Base-by-base conservation (phyloP, 2,113 vertebrate genomes). In the Pelecanus crispus region DNA sequence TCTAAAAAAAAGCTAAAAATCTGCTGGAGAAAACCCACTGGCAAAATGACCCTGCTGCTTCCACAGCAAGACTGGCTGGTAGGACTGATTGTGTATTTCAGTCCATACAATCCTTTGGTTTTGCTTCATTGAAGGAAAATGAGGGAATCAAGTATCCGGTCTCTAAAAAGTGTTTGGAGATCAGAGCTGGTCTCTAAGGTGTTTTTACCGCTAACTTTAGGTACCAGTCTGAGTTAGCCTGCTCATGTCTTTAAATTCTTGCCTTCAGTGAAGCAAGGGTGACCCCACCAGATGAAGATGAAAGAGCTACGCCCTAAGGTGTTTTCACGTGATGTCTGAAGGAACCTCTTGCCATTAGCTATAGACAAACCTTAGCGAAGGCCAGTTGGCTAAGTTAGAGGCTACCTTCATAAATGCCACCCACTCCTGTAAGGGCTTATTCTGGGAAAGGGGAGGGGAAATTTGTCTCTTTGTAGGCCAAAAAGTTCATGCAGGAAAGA, bases 261-360 rank as follows among this genome's bases (percentile, higher is more conserved):
- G 29, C 24, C 11, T 85, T 95, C 78, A 24, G 74, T 80, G 70
- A 95, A 90, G 92, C 90, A 91, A 94, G 73, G 89, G 84, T 95
- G 95, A 96, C 92, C 94, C 87, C 93, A 94, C 17, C 78, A 93
- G 93, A 92, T 92, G 52, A 91, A 92, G 70, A 90, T n/a, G 25
- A 65, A 93, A 72, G 87, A 89, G 24, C 70, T 80, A 68, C 81
- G 89, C 28, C 9, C 45, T 36, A 44, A 78, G 13, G 45, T 86
- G 26, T 44, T 81, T 87, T 86, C 82, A 42, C 29, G 53, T 21
- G 5, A 24, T 72, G 53, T 52, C 25, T 65, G 34, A 87, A 75
- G 40, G 49, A 87, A 38, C 40, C 15, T 82, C 52, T 66, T 73
- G 55, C 32, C 8, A 5, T 65, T 59, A 63, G 81, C 29, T 70